These are phyloP conservation scores for Benthosema pterotum DNA, from an alignment of 2,797 vertebrate species.

Conservation along the genomic window DNA sequence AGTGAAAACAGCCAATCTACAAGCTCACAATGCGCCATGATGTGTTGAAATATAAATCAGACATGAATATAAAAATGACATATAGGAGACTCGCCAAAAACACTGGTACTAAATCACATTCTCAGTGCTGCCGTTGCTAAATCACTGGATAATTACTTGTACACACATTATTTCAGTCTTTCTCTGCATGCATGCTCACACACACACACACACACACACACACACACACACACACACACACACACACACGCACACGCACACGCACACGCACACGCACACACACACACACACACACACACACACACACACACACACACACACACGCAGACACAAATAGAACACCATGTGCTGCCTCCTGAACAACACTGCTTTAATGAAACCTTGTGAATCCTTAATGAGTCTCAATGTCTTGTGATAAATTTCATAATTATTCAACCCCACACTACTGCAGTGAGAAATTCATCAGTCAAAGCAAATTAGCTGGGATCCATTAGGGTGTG, in stretches of 20 bases:
- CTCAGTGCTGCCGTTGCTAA: slow-evolving; percentile 61
- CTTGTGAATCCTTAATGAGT: slow-evolving; percentile 88
- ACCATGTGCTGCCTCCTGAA: slow-evolving; percentile 78
- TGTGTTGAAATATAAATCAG: too few species aligned
- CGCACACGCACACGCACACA: slow-evolving; percentile 16
- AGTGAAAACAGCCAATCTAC: too few species aligned
- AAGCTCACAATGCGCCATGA: too few species aligned
- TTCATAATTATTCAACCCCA: slow-evolving; percentile 94
- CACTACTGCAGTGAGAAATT: slow-evolving; percentile 88
- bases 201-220: slow-evolving; percentile 11
- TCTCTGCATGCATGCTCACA: slow-evolving; percentile 26
- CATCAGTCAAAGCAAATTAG: slow-evolving; percentile 99
- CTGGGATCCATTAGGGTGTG: slow-evolving; percentile 95
- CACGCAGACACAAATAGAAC: slow-evolving; percentile 77
- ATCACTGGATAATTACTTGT: slow-evolving; percentile 72
- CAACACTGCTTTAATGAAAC: slow-evolving; percentile 84
- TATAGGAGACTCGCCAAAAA: slow-evolving; percentile 18
- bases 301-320: slow-evolving; percentile 51
- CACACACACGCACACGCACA: slow-evolving; percentile 12
- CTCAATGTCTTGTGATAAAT: slow-evolving; percentile 91
- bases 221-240: slow-evolving; percentile 2
- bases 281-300: slow-evolving; percentile 68
- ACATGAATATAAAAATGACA: too few species aligned
- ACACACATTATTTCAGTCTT: slow-evolving; percentile 56
- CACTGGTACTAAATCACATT: slow-evolving; percentile 57